Evolutionary conservation across 2,888 invertebrate genomes (phyloP), one percentile per base, ranked within the genome.

Genomic region (Latrodectus elegans): DNA sequence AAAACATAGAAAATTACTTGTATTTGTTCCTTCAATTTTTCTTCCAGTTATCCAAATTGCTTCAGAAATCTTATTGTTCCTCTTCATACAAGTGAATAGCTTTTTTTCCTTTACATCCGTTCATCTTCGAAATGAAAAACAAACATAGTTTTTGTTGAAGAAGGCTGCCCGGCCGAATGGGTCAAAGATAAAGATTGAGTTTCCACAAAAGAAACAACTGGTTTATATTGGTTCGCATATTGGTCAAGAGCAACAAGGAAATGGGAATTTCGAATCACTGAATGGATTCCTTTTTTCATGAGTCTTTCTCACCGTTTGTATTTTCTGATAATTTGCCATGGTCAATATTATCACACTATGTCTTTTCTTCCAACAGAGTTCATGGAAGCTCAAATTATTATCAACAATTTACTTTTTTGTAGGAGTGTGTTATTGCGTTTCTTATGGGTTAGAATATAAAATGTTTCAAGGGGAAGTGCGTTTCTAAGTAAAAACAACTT

Each of bases 11-110:
- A 83, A 83, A 83, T 83, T 83, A 76, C 70, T 55, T 51, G 73
- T 60, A 67, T 71, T 72, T 26, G 22, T 68, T 76, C 83, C 55
- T 51, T n/a, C 71, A 15, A 51, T 71, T 71, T 71, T 71, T 71
- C 38, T 38, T 38, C 49, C 67, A 74, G 73, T 74, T 83, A 83
- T 83, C 83, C 76, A 76, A 83, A 83, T 83, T 83, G 83, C 83
- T 71, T 76, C 83, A 76, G 75, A 83, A 76, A 83, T 83, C 83
- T 83, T 76, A 76, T 83, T 83, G 83, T 83, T 83, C 76, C 70
- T 60, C 76, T 60, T 83, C 68, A 70, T 12, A 17, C 60, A 83
- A 71, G 51, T 49, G 71, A 76, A 76, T 83, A 67, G 82, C 68
- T 38, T 60, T 60, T 60, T 83, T 38, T 82, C 70, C 70, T 83